Evolutionary conservation across 2,113 vertebrate genomes (phyloP).

Genomic region (Caracal caracal): DNA sequence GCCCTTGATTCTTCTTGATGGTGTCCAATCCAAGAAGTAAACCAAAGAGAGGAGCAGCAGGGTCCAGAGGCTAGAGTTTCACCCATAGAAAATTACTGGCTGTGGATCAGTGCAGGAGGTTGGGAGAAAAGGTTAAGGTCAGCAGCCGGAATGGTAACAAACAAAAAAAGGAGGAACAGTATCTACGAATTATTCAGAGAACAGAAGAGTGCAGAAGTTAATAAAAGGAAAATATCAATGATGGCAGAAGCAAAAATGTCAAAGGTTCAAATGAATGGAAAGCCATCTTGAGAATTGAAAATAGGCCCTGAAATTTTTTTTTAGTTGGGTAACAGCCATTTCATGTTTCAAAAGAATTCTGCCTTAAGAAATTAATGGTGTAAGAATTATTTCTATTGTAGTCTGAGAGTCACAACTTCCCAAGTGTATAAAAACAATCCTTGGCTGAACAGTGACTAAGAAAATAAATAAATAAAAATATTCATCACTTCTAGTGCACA

Average conservation of each 20-base stretch:
- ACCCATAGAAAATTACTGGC: neutral
- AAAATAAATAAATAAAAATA: neutral
- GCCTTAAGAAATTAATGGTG: neutral
- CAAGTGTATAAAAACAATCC: neutral
- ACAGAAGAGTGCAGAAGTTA: neutral
- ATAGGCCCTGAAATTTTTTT: neutral
- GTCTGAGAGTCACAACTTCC: neutral
- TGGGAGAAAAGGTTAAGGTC: neutral
- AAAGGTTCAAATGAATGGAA: neutral
- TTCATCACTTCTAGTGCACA: neutral
- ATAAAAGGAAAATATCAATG: neutral
- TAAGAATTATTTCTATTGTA: neutral
- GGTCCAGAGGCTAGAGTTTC: neutral
- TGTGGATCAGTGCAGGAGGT: neutral
- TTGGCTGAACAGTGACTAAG: neutral
- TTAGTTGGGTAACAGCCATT: neutral
- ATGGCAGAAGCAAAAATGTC: neutral
- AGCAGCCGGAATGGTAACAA: neutral
- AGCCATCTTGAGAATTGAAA: neutral
- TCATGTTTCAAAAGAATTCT: conserved; percentile 7
- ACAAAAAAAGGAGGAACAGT: neutral
- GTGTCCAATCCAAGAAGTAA: neutral
- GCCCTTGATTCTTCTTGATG: neutral
- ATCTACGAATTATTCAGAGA: neutral
- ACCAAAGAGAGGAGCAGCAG: neutral